A percentile compares a stretch with the other conserved stretches of the same genome.
phyloP scores from a whole-genome alignment of 2,888 invertebrate genomes.

The Brassicogethes aeneus region DNA sequence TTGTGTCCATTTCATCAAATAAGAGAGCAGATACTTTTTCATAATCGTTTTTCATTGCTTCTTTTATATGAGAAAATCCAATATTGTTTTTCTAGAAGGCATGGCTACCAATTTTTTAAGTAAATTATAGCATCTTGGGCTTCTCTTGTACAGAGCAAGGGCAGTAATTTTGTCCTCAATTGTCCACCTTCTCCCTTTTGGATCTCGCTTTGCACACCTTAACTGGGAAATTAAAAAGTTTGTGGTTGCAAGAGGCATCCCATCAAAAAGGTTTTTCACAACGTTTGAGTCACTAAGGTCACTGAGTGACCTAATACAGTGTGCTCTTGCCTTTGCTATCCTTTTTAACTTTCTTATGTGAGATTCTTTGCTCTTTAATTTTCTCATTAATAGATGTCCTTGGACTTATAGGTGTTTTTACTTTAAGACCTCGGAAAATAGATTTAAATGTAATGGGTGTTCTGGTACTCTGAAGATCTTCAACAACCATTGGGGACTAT shows the following conservation, averaged over 20 bases:
- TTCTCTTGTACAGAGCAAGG: slow-evolving; percentile 9
- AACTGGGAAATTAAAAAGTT: slow-evolving; percentile 14
- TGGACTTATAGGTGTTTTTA: too few species aligned
- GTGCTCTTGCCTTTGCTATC: slow-evolving; percentile 5
- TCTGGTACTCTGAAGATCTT: too few species aligned
- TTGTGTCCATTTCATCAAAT: slow-evolving; percentile 11
- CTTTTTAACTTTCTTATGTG: slow-evolving; percentile 11
- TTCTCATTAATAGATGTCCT: too few species aligned
- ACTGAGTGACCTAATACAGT: slow-evolving; percentile 6
- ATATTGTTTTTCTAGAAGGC: slow-evolving; percentile 7
- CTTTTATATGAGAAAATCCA: slow-evolving; percentile 6
- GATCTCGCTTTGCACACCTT: slow-evolving; percentile 3
- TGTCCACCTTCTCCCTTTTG: slow-evolving; percentile 9
- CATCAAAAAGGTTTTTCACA: slow-evolving; percentile 8
- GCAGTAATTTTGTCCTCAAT: slow-evolving; percentile 10
- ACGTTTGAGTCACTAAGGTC: slow-evolving; percentile 6
- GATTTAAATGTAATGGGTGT: too few species aligned
- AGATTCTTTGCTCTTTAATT: too few species aligned
- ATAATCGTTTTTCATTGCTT: slow-evolving; percentile 3
- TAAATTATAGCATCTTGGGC: too few species aligned
- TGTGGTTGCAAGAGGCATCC: slow-evolving; percentile 7
- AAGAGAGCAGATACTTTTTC: slow-evolving; percentile 8
- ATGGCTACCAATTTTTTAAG: slow-evolving; percentile 8
- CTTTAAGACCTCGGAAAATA: too few species aligned
- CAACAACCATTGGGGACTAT: too few species aligned